phyloP scores from a whole-genome alignment of 2,888 invertebrate genomes.

The Mystacides longicornis region DNA sequence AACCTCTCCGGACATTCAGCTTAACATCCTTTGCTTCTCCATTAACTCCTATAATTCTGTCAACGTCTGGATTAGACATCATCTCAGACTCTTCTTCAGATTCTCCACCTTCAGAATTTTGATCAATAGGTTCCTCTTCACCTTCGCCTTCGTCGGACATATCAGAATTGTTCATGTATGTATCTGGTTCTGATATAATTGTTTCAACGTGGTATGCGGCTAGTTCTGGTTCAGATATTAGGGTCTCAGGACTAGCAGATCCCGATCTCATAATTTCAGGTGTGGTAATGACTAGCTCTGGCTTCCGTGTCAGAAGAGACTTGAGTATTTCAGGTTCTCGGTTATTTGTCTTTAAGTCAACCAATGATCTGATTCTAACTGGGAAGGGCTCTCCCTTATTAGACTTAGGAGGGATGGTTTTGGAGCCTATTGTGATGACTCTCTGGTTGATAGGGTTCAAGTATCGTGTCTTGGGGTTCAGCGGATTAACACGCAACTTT shows the following conservation, averaged over 20 bases:
- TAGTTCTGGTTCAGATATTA: slow-evolving; percentile 46
- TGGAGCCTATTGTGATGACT: slow-evolving; percentile 29
- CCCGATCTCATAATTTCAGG: slow-evolving; percentile 47
- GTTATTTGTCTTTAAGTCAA: slow-evolving; percentile 46
- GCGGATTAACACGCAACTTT: slow-evolving; percentile 42
- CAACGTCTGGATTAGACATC: slow-evolving; percentile 31
- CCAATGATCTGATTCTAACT: slow-evolving; percentile 45
- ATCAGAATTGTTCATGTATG: slow-evolving; percentile 30
- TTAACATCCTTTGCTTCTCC: slow-evolving; percentile 4
- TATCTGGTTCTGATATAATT: slow-evolving; percentile 44
- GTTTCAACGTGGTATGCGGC: slow-evolving; percentile 48
- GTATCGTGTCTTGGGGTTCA: slow-evolving; percentile 44
- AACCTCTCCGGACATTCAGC: slow-evolving; percentile 3
- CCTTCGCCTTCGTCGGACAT: slow-evolving; percentile 29
- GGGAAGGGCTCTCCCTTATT: slow-evolving; percentile 44
- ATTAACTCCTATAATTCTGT: slow-evolving; percentile 24
- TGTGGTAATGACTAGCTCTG: slow-evolving; percentile 44
- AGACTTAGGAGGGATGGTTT: slow-evolving; percentile 32
- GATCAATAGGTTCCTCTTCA: slow-evolving; percentile 10
- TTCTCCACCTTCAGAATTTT: slow-evolving; percentile 34
- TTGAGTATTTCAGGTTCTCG: slow-evolving; percentile 48
- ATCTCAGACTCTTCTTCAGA: slow-evolving; percentile 48
- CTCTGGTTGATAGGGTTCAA: slow-evolving; percentile 43
- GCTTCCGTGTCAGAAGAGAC: slow-evolving; percentile 43
- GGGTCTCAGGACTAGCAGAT: slow-evolving; percentile 46